Evolutionary conservation across 2,113 vertebrate genomes (phyloP), one percentile per base, ranked within the genome.

Genomic region (Nyctibius bracteatus): DNA sequence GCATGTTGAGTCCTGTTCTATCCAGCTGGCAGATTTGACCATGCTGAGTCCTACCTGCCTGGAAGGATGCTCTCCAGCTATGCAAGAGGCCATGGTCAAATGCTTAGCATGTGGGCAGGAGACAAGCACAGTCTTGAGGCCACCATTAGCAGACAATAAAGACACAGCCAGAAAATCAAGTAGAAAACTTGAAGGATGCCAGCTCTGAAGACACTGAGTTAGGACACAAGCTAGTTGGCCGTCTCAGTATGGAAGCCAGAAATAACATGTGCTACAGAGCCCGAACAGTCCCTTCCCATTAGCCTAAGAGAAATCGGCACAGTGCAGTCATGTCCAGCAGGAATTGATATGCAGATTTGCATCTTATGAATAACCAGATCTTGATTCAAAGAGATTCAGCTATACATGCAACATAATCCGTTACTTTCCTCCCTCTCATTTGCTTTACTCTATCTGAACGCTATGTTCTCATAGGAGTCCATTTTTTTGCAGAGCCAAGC

Each of bases 51-150:
- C 71, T 73, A 66, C 62, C 46, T 66, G 9, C 37, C 43, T 94
- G 67, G 11, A 94, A 91, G 33, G 43, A 74, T 95, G 77, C 19
- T 94, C 65, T 94, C 59, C 86, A 95, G 83, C 80, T 95, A 31
- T 86, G 72, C 68, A 55, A 86, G 72, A 86, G 51, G 63, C 88
- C 91, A 67, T 9, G 12, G 59, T 25, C 67, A 94, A 78, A 94
- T 59, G 25, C 63, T 74, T 54, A 58, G 67, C 49, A 62, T 55
- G 75, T 78, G 67, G 39, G 55, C 68, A 74, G 77, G n/a, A 81
- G 59, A 16, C 80, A 95, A 95, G 92, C 52, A 86, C 23, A 43
- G 72, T 84, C 63, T 55, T 86, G 86, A 96, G 68, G 73, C 39
- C 72, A 86, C 59, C 1, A 0, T 55, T 58, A 81, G n/a, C 51